These are phyloP conservation scores for Salarias fasciatus DNA, from an alignment of 2,797 vertebrate genomes.

Conservation along the genomic window DNA sequence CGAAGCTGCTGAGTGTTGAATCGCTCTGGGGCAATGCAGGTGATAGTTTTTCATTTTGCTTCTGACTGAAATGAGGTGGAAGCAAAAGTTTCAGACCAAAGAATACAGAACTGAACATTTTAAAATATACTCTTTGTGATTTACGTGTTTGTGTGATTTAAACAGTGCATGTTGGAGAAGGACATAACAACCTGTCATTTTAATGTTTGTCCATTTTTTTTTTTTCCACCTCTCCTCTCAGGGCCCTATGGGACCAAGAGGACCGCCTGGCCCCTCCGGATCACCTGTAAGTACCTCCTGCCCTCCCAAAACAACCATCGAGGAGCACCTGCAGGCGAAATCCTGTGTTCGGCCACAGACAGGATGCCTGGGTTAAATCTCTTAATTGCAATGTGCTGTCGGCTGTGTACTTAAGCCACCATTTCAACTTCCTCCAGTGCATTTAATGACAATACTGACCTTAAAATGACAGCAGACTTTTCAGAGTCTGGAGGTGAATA, in stretches of 20 bases:
- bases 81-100: neutral
- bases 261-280: constrained; percentile 91
- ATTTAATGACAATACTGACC: constrained; percentile 27
- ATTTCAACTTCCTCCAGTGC: constrained; percentile 7
- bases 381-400: constrained; percentile 38
- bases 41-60: constrained; percentile 32
- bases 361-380: constrained; percentile 29
- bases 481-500: neutral
- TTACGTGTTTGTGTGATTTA: constrained; percentile 16
- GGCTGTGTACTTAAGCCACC: constrained; percentile 1
- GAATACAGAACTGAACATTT: no score
- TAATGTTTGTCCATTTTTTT: constrained; percentile 47
- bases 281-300: constrained; percentile 88
- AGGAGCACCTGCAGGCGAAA: constrained; percentile 31
- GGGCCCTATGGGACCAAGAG: constrained; percentile 98
- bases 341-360: constrained; percentile 31
- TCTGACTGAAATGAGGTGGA: constrained; percentile 15
- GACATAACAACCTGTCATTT: constrained; percentile 14
- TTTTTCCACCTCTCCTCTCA: constrained; percentile 63
- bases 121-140: neutral
- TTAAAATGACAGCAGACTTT: constrained; percentile 8
- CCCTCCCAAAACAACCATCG: neutral
- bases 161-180: neutral
- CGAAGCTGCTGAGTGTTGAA: constrained; percentile 47
- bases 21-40: constrained; percentile 60